Percentiles rank a stretch among this genome's conserved stretches.
Evolutionary conservation across 2,888 invertebrate species (phyloP).

Genomic region (Agriopis leucophaearia): DNA sequence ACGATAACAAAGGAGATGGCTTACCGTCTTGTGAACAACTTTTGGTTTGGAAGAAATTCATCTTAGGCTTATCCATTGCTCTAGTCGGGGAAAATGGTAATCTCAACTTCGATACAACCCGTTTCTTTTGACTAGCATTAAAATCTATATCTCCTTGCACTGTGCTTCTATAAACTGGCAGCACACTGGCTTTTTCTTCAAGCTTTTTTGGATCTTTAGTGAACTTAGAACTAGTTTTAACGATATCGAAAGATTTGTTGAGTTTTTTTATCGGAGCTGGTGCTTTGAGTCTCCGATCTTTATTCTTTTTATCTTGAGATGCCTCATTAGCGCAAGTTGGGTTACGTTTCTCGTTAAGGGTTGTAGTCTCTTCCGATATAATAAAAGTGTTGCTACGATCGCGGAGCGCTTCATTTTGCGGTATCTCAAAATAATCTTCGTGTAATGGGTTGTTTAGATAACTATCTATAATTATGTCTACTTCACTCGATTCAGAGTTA

Average conservation of each 20-base stretch:
- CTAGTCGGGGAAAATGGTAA: conserved; percentile 76
- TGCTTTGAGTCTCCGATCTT: conserved; percentile 69
- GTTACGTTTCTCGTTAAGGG: conserved; percentile 59
- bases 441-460: conserved; percentile 66
- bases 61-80: conserved; percentile 80
- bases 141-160: conserved; percentile 66
- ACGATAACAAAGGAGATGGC: conserved; percentile 72
- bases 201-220: conserved; percentile 60
- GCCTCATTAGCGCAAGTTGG: conserved; percentile 50
- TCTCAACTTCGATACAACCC: conserved; percentile 71
- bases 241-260: conserved; percentile 71
- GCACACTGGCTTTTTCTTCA: conserved; percentile 70
- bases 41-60: conserved; percentile 79
- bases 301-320: conserved; percentile 65
- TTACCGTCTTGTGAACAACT: conserved; percentile 63
- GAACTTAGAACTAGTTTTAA: conserved; percentile 62
- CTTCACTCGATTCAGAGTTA: conserved; percentile 80
- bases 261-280: conserved; percentile 72
- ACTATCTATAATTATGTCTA: conserved; percentile 76
- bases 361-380: conserved; percentile 59
- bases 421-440: conserved; percentile 57
- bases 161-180: conserved; percentile 75
- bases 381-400: conserved; percentile 77
- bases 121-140: conserved; percentile 68
- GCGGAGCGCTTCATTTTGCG: conserved; percentile 64